Base-by-base conservation (phyloP, 1,140 invertebrate genomes). In the Drosophila carrolli region DNA sequence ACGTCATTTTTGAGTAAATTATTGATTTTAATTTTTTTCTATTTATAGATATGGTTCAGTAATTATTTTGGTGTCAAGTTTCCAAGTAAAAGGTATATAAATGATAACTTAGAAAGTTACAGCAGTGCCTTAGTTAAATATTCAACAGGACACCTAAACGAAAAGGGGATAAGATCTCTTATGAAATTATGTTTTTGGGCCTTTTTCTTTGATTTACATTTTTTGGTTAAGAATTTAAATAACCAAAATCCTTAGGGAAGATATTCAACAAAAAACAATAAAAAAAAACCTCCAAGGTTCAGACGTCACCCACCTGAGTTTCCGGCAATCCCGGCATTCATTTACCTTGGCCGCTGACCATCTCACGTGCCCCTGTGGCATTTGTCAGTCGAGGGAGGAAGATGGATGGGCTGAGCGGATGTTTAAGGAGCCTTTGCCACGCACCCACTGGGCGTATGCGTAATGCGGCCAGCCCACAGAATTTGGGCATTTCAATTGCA, bases 401-500 rank as follows among this genome's bases (percentile, higher is more conserved):
- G 65, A 67, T 44, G 65, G 47, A 67, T 67, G 37, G 59, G 38
- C 46, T 47, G 46, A 43, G 37, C 65, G 27, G 29, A 71, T 37
- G 67, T 56, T 70, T 71, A 56, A 71, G 50, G 51, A 70, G 67
- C 10, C 41, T 56, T 68, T 70, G 50, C 65, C 65, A 67, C 65
- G 63, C 63, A 81, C 67, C 60, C 65, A 63, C 23, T 8, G 29
- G 29, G 54, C 78, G 78, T 81, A 77, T 82, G 79, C 79, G 68
- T 82, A 82, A 82, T 83, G 62, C 70, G 61, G 50, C 43, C 74
- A 68, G 63, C 78, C 51, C 72, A 76, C 67, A 58, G 71, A 81
- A 85, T 75, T 82, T 60, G 62, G 83, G 79, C 71, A 86, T 86
- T 86, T 86, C 82, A 86, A 86, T 86, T 86, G 82, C 82, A 86